Conservation (phyloP, 2,797 vertebrate species). For the Rhodeus uyekii region DNA sequence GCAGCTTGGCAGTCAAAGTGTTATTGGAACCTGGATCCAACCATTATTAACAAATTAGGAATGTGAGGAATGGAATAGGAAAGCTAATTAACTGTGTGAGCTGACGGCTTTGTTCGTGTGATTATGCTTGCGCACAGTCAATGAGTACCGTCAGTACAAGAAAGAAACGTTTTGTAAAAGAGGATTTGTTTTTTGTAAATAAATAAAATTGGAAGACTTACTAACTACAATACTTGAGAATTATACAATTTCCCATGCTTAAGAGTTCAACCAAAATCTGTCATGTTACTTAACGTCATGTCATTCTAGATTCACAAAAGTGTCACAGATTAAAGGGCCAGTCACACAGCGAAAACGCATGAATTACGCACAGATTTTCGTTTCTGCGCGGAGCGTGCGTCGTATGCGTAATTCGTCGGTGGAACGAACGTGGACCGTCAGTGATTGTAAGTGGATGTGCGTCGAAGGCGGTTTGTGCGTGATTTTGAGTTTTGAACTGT, state of each 20-base stretch:
- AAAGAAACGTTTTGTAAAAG: background rate
- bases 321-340: no score
- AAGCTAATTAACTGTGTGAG: constrained; percentile 46
- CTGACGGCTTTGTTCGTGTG: constrained; percentile 35
- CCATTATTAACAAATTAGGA: constrained; percentile 54
- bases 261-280: background rate
- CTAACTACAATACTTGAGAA: background rate
- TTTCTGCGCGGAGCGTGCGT: no score
- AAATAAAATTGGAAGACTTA: background rate
- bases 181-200: background rate
- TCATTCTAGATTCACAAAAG: background rate
- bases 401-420: no score
- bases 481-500: no score
- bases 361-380: no score
- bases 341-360: no score
- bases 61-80: constrained; percentile 23
- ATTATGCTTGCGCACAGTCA: constrained; percentile 5
- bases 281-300: background rate
- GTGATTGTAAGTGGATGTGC: no score
- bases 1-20: constrained; percentile 6
- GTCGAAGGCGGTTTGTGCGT: no score
- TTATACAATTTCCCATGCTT: background rate
- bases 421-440: no score
- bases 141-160: background rate
- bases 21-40: constrained; percentile 17